Conservation (phyloP, 2,113 vertebrate species). For the Hipposideros armiger region DNA sequence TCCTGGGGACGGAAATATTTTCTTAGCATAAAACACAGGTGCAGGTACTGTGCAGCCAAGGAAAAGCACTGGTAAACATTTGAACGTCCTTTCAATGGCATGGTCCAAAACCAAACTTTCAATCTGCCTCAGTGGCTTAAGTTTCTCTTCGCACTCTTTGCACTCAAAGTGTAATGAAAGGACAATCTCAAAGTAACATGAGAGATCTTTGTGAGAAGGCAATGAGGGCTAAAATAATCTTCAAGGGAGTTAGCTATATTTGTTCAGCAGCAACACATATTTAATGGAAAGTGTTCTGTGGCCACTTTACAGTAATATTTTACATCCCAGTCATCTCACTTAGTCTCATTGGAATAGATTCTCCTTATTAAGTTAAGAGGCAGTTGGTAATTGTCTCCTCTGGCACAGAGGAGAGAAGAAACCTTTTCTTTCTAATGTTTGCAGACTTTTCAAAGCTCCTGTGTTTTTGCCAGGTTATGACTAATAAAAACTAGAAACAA, state of each 20-base stretch:
- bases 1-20: constrained; percentile 72
- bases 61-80: constrained; percentile 54
- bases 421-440: constrained; percentile 43
- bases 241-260: constrained; percentile 43
- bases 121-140: constrained; percentile 1
- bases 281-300: constrained; percentile 62
- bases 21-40: constrained; percentile 79
- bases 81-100: background rate
- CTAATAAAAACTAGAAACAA: constrained; percentile 26
- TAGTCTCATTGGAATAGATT: constrained; percentile 36
- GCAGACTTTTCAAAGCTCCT: constrained; percentile 28
- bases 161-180: background rate
- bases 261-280: constrained; percentile 64
- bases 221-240: constrained; percentile 48
- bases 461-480: constrained; percentile 39
- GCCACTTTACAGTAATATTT: constrained; percentile 46
- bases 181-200: background rate
- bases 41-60: constrained; percentile 55
- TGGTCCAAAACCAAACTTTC: constrained; percentile 31
- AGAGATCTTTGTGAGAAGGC: constrained; percentile 29
- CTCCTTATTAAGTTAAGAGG: constrained; percentile 59
- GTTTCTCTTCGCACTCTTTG: background rate
- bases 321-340: constrained; percentile 51
- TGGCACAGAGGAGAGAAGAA: constrained; percentile 24
- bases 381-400: constrained; percentile 19